phyloP scores from a whole-genome alignment of 2,797 vertebrate genomes.

The Etheostoma perlongum region DNA sequence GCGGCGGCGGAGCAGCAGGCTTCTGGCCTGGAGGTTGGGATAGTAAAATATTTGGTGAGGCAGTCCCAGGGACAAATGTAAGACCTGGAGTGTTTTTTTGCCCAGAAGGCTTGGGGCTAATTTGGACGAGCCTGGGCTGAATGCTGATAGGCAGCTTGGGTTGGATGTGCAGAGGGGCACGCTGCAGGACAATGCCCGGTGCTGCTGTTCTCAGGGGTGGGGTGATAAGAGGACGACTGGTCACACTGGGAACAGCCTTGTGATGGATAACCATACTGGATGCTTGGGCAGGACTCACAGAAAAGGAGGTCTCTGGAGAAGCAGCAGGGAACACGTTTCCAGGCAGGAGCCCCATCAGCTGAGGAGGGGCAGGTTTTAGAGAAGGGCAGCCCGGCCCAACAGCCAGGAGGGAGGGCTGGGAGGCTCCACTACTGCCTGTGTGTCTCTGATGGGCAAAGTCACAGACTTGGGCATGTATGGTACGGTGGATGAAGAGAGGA shows the following conservation, averaged over 20 bases:
- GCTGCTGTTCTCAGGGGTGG: conserved; percentile 75
- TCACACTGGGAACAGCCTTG: conserved; percentile 77
- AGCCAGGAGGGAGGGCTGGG: conserved; percentile 86
- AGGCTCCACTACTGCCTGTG: conserved; percentile 86
- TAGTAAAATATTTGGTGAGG: conserved; percentile 83
- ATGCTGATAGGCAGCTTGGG: conserved; percentile 87
- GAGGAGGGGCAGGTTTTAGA: conserved; percentile 84
- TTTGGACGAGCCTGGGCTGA: conserved; percentile 86
- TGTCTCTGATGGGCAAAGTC: conserved; percentile 82
- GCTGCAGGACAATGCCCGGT: conserved; percentile 79
- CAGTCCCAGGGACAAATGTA: conserved; percentile 80
- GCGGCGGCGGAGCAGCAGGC: conserved; percentile 55
- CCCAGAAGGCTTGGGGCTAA: conserved; percentile 85
- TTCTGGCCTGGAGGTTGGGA: conserved; percentile 79
- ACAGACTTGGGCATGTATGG: conserved; percentile 80
- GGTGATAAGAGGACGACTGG: conserved; percentile 72
- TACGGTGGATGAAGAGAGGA: conserved; percentile 68
- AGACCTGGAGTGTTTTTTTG: conserved; percentile 81
- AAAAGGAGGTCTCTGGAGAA: conserved; percentile 82
- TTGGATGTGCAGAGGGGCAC: conserved; percentile 83
- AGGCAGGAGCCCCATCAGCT: conserved; percentile 86
- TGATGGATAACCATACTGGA: conserved; percentile 84
- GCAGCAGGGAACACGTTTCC: conserved; percentile 85
- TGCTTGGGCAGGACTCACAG: conserved; percentile 81
- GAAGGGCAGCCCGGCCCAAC: conserved; percentile 86